Evolutionary conservation across 2,113 vertebrate genomes (phyloP).

Genomic region (Cranoglanis bouderius): DNA sequence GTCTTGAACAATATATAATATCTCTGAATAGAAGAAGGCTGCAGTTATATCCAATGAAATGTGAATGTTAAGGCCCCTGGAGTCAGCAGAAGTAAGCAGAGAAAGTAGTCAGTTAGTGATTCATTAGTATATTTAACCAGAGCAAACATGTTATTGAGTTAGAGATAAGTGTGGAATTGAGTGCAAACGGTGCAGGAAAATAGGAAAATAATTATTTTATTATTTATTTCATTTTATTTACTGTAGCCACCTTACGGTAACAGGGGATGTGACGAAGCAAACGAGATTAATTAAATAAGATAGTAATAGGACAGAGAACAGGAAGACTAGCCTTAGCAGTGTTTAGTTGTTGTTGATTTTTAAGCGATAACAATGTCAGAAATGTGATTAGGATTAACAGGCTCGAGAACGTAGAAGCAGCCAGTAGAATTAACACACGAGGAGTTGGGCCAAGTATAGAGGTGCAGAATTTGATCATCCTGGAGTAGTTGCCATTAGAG

Average conservation of each 20-base stretch:
- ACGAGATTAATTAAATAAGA: neutral
- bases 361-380: neutral
- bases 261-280: neutral
- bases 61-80: neutral
- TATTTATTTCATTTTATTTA: neutral
- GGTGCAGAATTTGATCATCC: neutral
- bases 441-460: neutral
- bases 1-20: neutral
- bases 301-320: neutral
- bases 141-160: neutral
- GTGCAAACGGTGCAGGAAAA: neutral
- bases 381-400: neutral
- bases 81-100: neutral
- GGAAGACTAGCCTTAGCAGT: neutral
- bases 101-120: neutral
- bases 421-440: neutral
- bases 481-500: neutral
- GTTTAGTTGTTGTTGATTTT: neutral
- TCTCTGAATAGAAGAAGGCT: neutral
- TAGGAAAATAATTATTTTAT: neutral
- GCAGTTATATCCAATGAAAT: neutral
- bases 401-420: neutral
- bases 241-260: too few species aligned
- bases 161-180: neutral
- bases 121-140: neutral